These are phyloP conservation scores for Chaunax sp. DNA, from an alignment of 2,797 vertebrate genomes.

Conservation along the genomic window DNA sequence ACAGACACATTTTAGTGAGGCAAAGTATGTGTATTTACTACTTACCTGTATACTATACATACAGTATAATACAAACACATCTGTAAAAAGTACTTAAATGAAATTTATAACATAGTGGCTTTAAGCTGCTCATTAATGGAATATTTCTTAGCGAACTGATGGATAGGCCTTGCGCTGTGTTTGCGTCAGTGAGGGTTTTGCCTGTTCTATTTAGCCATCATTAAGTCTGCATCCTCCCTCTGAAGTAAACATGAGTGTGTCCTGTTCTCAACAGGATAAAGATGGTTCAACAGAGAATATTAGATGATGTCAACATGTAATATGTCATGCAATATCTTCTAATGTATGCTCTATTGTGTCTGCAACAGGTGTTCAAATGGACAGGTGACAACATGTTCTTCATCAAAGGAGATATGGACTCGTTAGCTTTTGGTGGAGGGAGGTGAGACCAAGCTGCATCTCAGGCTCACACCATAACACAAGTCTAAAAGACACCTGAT, in stretches of 20 bases:
- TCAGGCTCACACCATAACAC: no score
- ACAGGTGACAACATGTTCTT: slow-evolving; percentile 99
- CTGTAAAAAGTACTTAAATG: no score
- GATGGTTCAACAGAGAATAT: not conserved
- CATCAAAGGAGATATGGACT: slow-evolving; percentile 99
- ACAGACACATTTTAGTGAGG: no score
- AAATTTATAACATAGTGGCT: not conserved
- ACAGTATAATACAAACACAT: no score
- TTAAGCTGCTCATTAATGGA: not conserved
- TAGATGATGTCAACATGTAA: slow-evolving; percentile 12
- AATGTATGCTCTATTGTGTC: slow-evolving; percentile 27
- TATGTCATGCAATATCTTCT: slow-evolving; percentile 4
- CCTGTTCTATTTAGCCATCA: not conserved
- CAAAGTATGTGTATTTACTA: no score
- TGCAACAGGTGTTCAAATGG: slow-evolving; percentile 93
- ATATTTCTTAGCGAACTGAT: not conserved
- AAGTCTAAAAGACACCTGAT: no score
- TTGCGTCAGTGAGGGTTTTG: not conserved
- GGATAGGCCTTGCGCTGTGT: not conserved
- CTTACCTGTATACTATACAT: no score
- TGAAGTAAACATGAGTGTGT: not conserved
- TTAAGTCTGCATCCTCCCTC: slow-evolving; percentile 9
- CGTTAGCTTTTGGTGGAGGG: slow-evolving; percentile 97
- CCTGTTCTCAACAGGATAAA: not conserved
- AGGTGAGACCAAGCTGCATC: slow-evolving; percentile 83